phyloP scores from a whole-genome alignment of 1,140 invertebrate genomes.

The Drosophila nasuta region DNA sequence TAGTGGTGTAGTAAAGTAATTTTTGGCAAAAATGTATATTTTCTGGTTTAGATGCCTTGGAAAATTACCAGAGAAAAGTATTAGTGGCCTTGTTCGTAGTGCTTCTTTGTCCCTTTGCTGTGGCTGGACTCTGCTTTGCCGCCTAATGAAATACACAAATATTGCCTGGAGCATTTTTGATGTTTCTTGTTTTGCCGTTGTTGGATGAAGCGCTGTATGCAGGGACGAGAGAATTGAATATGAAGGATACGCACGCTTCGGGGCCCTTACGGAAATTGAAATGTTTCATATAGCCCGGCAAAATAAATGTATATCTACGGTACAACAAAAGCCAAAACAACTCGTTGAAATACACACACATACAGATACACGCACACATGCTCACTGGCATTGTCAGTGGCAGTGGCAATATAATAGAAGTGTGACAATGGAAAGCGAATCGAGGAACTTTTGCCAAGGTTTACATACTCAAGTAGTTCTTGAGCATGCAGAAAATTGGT shows the following conservation, averaged over 20 bases:
- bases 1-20: no score
- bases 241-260: conserved; percentile 44
- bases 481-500: conserved; percentile 66
- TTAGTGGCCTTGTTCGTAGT: no score
- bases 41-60: not conserved
- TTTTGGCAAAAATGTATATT: no score
- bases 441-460: conserved; percentile 50
- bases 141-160: conserved; percentile 70
- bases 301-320: conserved; percentile 73
- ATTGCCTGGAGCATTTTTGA: conserved; percentile 59
- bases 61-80: not conserved
- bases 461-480: conserved; percentile 62
- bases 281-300: conserved; percentile 63
- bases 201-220: conserved; percentile 5
- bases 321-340: conserved; percentile 62
- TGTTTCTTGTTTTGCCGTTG: conserved; percentile 54
- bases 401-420: conserved; percentile 60
- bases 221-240: conserved; percentile 1
- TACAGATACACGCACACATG: conserved; percentile 31
- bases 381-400: conserved; percentile 3
- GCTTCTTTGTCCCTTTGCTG: conserved; percentile 29
- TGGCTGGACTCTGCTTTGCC: conserved; percentile 36
- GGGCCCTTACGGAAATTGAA: conserved; percentile 72
- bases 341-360: conserved; percentile 37
- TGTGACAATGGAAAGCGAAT: conserved; percentile 68